Base-by-base conservation (phyloP, 2,113 vertebrate species). In the Vireo altiloquus region DNA sequence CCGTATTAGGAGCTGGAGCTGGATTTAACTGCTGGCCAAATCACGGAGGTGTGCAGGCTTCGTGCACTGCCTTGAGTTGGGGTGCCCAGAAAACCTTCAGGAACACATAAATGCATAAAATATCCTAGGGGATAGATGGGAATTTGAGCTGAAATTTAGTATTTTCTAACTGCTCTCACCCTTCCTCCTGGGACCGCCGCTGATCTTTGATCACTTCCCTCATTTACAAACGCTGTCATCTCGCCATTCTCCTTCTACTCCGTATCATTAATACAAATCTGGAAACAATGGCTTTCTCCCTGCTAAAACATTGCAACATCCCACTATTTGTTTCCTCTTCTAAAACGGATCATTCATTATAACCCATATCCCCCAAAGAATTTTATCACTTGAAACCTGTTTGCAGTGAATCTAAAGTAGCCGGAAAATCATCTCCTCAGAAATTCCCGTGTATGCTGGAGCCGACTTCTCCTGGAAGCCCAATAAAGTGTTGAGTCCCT, bases 321-420 rank as follows among this genome's bases (percentile, higher is more conserved):
- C 85, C 50, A 44, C 79, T 95, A 93, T 93, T 96, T 96, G 92
- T 96, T 96, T 95, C 93, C 90, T 82, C 69, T 95, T 93, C 92
- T 94, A 86, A 96, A 96, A 90, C 0, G 7, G 85, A 95, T 92
- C 92, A 49, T 94, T 96, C 95, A 92, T 95, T 96, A 94, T 75
- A 94, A 88, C 85, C 93, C 93, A 46, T 92, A 96, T 92, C 85
- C 96, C 96, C 96, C 83, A 89, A 96, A 97, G 96, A 96, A 97
- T 96, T 97, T 96, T 95, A 97, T 97, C 96, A 94, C 91, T 94
- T 93, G 89, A 94, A 97, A 95, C 87, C 76, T 94, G 82, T 96
- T 97, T 93, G 94, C 94, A 93, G 85, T 95, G 94, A 95, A 96
- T 96, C 90, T 96, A 93, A 97, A 95, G 94, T 78, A 96, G 95